phyloP scores from a whole-genome alignment of 2,797 vertebrate genomes.

The Dendrocincla fuliginosa region DNA sequence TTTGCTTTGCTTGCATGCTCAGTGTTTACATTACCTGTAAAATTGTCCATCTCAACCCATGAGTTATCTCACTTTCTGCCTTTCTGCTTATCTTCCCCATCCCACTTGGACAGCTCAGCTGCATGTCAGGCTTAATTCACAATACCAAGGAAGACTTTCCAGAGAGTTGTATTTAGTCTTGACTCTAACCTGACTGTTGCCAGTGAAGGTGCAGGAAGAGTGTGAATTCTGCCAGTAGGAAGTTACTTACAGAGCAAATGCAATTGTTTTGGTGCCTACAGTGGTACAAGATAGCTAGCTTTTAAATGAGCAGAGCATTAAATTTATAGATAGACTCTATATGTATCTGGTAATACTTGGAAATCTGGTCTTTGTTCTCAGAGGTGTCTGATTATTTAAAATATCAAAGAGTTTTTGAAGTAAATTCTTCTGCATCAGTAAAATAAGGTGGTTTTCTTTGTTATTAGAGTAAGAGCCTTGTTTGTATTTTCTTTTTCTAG shows the following conservation, averaged over 20 bases:
- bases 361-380: background rate
- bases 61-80: background rate
- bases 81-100: background rate
- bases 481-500: slow-evolving; percentile 67
- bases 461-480: background rate
- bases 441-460: background rate
- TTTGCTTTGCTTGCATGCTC: background rate
- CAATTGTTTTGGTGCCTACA: background rate
- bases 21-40: background rate
- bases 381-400: background rate
- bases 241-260: background rate
- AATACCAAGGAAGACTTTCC: background rate
- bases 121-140: background rate
- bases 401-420: background rate
- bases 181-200: background rate
- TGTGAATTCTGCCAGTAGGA: background rate
- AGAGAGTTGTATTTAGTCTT: background rate
- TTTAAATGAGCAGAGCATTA: background rate
- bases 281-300: background rate
- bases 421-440: background rate
- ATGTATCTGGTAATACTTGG: background rate
- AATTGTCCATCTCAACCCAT: background rate
- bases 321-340: background rate
- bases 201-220: background rate
- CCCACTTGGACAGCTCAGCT: background rate